A percentile compares a stretch with the other conserved stretches of the same genome.
These are phyloP conservation scores for Sicus ferrugineus DNA, from an alignment of 2,888 invertebrate genomes.

Conservation along the genomic window DNA sequence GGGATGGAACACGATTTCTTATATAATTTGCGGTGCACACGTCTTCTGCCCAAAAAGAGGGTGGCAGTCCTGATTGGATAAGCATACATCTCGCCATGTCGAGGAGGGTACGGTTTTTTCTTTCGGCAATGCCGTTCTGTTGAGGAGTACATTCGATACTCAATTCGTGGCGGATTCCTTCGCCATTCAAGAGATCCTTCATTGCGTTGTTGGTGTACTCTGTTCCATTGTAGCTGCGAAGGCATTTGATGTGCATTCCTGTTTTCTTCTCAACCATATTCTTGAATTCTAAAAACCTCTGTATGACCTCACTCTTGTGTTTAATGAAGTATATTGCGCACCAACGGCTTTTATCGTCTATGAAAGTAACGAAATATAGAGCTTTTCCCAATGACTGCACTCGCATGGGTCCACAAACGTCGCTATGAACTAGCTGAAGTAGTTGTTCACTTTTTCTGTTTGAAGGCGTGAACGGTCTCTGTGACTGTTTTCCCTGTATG, in stretches of 20 bases:
- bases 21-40: conserved; percentile 36
- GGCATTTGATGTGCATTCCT: conserved; percentile 33
- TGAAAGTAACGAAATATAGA: conserved; percentile 40
- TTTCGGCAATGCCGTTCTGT: conserved; percentile 41
- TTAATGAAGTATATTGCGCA: conserved; percentile 27
- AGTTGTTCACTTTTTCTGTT: conserved; percentile 1
- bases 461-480: too few species aligned
- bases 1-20: conserved; percentile 37
- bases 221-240: conserved; percentile 36
- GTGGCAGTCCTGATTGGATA: conserved; percentile 41
- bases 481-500: conserved; percentile 33
- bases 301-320: conserved; percentile 37
- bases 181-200: conserved; percentile 25
- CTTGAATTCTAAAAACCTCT: conserved; percentile 38
- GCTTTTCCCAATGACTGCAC: conserved; percentile 17
- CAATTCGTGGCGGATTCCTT: conserved; percentile 30
- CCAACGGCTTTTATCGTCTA: conserved; percentile 35
- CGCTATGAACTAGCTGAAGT: conserved; percentile 32
- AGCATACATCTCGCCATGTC: conserved; percentile 50
- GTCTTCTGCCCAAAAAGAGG: conserved; percentile 41
- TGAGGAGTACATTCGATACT: conserved; percentile 37
- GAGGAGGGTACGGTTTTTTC: conserved; percentile 39
- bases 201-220: conserved; percentile 34
- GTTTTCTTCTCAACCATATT: conserved; percentile 35
- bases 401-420: conserved; percentile 36